These are phyloP conservation scores for Geotrupes spiniger DNA, from an alignment of 2,888 invertebrate genomes.

Conservation along the genomic window DNA sequence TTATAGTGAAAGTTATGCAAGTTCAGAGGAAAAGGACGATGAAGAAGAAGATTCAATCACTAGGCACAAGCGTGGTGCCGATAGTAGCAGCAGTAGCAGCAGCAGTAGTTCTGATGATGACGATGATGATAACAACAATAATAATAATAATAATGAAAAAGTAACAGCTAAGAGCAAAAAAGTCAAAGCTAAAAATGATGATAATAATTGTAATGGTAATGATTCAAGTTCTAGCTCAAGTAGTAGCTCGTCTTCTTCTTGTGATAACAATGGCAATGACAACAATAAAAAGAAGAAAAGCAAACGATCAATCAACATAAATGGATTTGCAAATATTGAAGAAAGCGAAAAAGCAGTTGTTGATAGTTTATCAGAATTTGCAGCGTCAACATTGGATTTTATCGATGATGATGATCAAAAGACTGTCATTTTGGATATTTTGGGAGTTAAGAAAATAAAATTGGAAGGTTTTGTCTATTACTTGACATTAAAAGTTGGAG, in stretches of 20 bases:
- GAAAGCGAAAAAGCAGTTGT: slow-evolving; percentile 37
- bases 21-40: slow-evolving; percentile 5
- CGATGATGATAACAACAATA: slow-evolving; percentile 13
- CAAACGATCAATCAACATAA: slow-evolving; percentile 7
- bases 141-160: slow-evolving; percentile 9
- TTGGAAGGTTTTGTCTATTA: slow-evolving; percentile 47
- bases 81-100: slow-evolving; percentile 10
- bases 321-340: slow-evolving; percentile 14
- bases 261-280: slow-evolving; percentile 22
- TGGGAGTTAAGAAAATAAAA: slow-evolving; percentile 47
- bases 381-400: slow-evolving; percentile 51
- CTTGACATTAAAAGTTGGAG: slow-evolving; percentile 48
- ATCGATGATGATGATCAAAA: slow-evolving; percentile 53
- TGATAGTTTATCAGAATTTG: slow-evolving; percentile 50
- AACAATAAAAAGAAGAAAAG: slow-evolving; percentile 9
- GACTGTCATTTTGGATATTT: slow-evolving; percentile 50
- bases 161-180: slow-evolving; percentile 1
- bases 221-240: slow-evolving; percentile 16
- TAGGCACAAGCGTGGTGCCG: slow-evolving; percentile 3
- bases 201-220: slow-evolving; percentile 11
- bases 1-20: slow-evolving; percentile 10
- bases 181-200: background rate
- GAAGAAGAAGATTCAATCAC: slow-evolving; percentile 10
- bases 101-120: slow-evolving; percentile 16
- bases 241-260: slow-evolving; percentile 8